A percentile compares a stretch with the other conserved stretches of the same genome.
Conservation (phyloP, 2,888 invertebrate species). For the Platyscelio sp. region DNA sequence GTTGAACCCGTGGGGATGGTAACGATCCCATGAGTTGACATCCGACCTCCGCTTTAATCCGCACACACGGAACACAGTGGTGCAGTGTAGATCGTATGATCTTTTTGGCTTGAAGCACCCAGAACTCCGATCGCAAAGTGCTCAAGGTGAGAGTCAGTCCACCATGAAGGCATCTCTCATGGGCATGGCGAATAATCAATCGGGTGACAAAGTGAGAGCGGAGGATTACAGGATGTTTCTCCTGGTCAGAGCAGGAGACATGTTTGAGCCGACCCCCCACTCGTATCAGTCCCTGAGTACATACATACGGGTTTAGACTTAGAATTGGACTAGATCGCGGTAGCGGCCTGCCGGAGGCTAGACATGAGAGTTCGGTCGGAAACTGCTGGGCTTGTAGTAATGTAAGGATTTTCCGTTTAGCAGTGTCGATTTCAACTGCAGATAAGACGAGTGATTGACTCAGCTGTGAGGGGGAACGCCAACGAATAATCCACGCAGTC, state of each 20-base stretch:
- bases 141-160: background rate
- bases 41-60: too few species aligned
- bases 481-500: too few species aligned
- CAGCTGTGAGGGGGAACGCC: too few species aligned
- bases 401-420: too few species aligned
- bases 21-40: background rate
- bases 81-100: background rate
- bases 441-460: too few species aligned
- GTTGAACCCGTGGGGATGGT: background rate
- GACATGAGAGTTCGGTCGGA: background rate
- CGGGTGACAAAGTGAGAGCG: too few species aligned
- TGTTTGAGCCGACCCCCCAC: background rate
- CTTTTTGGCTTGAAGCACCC: background rate
- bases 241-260: too few species aligned
- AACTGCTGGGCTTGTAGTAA: background rate
- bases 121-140: background rate
- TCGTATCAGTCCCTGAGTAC: background rate
- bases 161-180: conserved; percentile 11
- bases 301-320: background rate
- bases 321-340: background rate
- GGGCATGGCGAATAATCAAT: background rate
- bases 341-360: background rate
- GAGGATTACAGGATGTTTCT: background rate
- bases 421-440: too few species aligned
- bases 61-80: background rate